phyloP scores from a whole-genome alignment of 2,797 vertebrate species.

The Salarias fasciatus region DNA sequence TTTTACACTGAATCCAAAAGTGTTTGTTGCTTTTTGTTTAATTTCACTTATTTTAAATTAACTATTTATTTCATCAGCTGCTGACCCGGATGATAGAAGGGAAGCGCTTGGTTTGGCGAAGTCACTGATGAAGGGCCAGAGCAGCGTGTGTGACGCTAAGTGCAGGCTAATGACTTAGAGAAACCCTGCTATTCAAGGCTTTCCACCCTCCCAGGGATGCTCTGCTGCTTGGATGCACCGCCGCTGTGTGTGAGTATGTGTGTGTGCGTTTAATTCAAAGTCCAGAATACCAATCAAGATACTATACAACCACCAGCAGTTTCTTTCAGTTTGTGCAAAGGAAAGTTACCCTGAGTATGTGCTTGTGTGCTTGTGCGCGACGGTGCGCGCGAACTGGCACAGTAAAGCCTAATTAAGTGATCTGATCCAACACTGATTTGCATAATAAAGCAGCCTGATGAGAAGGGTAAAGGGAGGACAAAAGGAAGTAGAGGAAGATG shows the following conservation, averaged over 20 bases:
- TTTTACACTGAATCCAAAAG: too few species aligned
- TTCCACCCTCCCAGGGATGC: constrained; percentile 60
- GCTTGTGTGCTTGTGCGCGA: constrained; percentile 2
- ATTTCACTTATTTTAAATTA: too few species aligned
- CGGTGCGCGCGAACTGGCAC: constrained; percentile 35
- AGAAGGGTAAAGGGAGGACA: constrained; percentile 53
- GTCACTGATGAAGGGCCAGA: constrained; percentile 46
- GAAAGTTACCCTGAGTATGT: constrained; percentile 14
- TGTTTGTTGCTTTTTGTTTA: too few species aligned
- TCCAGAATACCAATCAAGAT: constrained; percentile 51
- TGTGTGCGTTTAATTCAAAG: constrained; percentile 10
- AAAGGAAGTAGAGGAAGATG: constrained; percentile 49
- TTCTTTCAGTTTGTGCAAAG: constrained; percentile 30
- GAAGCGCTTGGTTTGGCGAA: constrained; percentile 28
- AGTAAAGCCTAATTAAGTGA: constrained; percentile 74
- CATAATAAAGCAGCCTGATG: constrained; percentile 74
- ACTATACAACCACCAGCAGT: constrained; percentile 37
- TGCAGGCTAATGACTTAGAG: constrained; percentile 70
- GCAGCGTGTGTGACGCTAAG: constrained; percentile 66
- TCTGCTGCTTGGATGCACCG: constrained; percentile 50
- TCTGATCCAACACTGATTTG: constrained; percentile 75
- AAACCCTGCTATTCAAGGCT: constrained; percentile 64
- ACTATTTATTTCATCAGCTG: not conserved
- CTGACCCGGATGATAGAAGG: constrained; percentile 30
- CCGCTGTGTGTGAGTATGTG: not conserved